A percentile compares a stretch with the other conserved stretches of the same genome.
Conservation (phyloP, 2,113 vertebrate genomes). For the Nansenia antarctica region DNA sequence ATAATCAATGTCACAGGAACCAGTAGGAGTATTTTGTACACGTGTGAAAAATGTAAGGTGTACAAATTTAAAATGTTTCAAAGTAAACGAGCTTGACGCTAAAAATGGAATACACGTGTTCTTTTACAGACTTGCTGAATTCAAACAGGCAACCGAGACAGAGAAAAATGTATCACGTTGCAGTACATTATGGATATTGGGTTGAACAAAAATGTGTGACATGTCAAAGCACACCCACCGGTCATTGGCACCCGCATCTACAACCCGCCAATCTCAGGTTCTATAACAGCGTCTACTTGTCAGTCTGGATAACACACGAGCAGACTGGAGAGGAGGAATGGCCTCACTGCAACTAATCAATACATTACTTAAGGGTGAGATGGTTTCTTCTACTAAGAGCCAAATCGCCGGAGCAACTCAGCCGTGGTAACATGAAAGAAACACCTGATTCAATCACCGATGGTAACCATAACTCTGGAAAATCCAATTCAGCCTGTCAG, state of each 20-base stretch:
- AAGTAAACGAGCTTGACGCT: no score
- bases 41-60: not conserved
- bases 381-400: no score
- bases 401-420: no score
- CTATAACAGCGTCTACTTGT: no score
- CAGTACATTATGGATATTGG: not conserved
- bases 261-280: not conserved
- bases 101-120: not conserved
- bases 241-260: not conserved
- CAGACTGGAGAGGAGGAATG: no score
- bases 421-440: not conserved
- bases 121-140: not conserved
- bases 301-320: no score
- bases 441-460: no score
- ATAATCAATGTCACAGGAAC: no score
- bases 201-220: not conserved
- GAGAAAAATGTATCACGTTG: not conserved
- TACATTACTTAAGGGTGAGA: no score
- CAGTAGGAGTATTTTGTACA: no score
- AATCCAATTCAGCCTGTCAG: not conserved
- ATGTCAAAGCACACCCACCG: not conserved
- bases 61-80: not conserved
- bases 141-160: no score
- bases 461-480: not conserved
- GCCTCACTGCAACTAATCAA: not conserved